A percentile compares a stretch with the other conserved stretches of the same genome.
phyloP scores from a whole-genome alignment of 2,888 invertebrate species.

The Salpingus planirostris region DNA sequence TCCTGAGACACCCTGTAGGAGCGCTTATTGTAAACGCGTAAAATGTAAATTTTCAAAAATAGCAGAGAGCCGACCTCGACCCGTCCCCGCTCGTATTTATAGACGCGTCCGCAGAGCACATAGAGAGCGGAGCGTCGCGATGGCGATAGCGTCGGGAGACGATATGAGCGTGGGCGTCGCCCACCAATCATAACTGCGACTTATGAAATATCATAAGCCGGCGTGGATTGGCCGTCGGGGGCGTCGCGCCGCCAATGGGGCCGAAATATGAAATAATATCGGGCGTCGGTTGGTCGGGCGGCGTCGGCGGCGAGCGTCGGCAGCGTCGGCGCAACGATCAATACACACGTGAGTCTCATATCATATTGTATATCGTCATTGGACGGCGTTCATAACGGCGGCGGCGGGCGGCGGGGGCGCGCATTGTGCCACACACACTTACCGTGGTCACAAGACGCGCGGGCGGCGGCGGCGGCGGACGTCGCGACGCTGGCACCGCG shows the following conservation, averaged over 20 bases:
- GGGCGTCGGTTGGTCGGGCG: constrained; percentile 47
- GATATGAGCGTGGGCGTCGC: constrained; percentile 16
- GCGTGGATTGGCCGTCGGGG: constrained; percentile 31
- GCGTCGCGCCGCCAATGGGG: constrained; percentile 48
- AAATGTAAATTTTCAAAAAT: too few species aligned
- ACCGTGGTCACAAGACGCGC: constrained; percentile 10
- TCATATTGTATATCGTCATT: constrained; percentile 41
- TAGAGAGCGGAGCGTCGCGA: too few species aligned
- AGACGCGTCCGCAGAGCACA: too few species aligned
- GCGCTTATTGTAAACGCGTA: too few species aligned
- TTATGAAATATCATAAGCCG: constrained; percentile 37
- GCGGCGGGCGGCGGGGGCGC: constrained; percentile 4
- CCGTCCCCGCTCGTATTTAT: too few species aligned
- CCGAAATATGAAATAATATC: constrained; percentile 57
- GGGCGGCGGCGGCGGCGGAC: neutral
- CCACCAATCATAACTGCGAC: constrained; percentile 33
- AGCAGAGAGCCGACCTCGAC: too few species aligned
- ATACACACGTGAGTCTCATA: constrained; percentile 39
- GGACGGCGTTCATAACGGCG: constrained; percentile 35
- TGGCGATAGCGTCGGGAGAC: constrained; percentile 27
- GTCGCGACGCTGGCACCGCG: constrained; percentile 16
- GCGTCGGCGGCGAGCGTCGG: constrained; percentile 35
- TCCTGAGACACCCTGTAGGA: too few species aligned
- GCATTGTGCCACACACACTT: constrained; percentile 5
- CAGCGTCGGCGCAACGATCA: constrained; percentile 37